A percentile compares a stretch with the other conserved stretches of the same genome.
phyloP scores from a whole-genome alignment of 2,888 invertebrate species.

The Drosophila atroscutellata region DNA sequence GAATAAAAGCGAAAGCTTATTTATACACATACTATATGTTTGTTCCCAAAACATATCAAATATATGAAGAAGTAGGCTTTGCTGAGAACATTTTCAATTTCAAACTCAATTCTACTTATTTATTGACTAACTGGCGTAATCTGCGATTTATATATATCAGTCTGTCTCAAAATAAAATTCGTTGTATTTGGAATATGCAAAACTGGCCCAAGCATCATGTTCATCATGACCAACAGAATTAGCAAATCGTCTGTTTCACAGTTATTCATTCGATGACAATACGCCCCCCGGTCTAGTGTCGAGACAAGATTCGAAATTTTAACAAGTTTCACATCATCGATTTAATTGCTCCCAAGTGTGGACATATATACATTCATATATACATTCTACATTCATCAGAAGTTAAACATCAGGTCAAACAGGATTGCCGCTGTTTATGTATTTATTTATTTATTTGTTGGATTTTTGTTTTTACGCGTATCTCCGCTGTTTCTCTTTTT shows the following conservation, averaged over 20 bases:
- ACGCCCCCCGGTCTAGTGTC: background rate
- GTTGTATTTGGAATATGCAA: conserved; percentile 5
- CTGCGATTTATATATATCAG: background rate
- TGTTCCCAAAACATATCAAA: too few relatives aligned
- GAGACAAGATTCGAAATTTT: conserved; percentile 19
- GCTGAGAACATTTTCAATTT: background rate
- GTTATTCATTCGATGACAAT: conserved; percentile 25
- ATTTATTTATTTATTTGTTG: conserved; percentile 4
- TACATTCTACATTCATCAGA: background rate
- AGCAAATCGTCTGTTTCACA: conserved; percentile 37
- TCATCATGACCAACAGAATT: conserved; percentile 33
- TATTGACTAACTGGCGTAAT: conserved; percentile 2
- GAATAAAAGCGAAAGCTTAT: conserved; percentile 2
- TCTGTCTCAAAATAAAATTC: background rate
- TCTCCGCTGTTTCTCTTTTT: conserved; percentile 8
- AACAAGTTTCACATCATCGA: conserved; percentile 55
- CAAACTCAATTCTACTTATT: background rate
- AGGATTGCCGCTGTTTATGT: conserved; percentile 58
- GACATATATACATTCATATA: conserved; percentile 8
- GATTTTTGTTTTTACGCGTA: conserved; percentile 21
- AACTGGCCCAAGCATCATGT: conserved; percentile 30
- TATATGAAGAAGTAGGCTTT: background rate
- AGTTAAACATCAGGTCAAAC: conserved; percentile 48
- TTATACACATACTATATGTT: background rate
- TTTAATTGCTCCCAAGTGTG: conserved; percentile 52